Conservation (phyloP, 1,140 invertebrate species). For the Drosophila athabasca region DNA sequence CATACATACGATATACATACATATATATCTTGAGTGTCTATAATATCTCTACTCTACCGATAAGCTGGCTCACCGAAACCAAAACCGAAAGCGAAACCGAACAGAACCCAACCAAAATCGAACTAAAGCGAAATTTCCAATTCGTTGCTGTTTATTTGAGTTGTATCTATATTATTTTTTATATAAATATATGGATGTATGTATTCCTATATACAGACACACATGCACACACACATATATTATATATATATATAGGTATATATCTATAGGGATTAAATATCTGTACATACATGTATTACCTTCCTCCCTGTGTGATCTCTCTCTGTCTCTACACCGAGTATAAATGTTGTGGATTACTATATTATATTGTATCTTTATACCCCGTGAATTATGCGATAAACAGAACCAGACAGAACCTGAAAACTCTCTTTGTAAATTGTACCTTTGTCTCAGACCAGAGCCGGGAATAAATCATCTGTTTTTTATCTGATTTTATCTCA, state of each 20-base stretch:
- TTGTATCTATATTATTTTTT: constrained; percentile 39
- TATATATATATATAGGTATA: constrained; percentile 17
- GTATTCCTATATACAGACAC: constrained; percentile 6
- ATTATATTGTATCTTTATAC: constrained; percentile 8
- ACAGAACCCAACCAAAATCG: constrained; percentile 3
- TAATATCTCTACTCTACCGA: not conserved
- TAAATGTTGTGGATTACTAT: constrained; percentile 59
- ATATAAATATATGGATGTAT: constrained; percentile 24
- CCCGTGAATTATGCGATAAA: no score
- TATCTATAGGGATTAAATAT: not conserved
- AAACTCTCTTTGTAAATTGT: constrained; percentile 52
- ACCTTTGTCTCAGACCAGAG: constrained; percentile 26
- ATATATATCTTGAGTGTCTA: constrained; percentile 26
- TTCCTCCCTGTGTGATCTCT: constrained; percentile 53
- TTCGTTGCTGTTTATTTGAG: constrained; percentile 6
- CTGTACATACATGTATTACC: constrained; percentile 17
- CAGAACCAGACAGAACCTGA: no score
- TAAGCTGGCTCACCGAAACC: constrained; percentile 1
- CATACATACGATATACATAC: not conserved
- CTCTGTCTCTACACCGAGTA: constrained; percentile 51
- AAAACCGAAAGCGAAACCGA: not conserved
- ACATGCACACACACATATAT: not conserved
- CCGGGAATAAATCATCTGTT: constrained; percentile 12
- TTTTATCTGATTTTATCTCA: constrained; percentile 16
- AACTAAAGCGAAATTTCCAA: no score